Evolutionary conservation across 2,888 invertebrate genomes (phyloP), one percentile per base, ranked within the genome.

Genomic region (Coelinius sp.): DNA sequence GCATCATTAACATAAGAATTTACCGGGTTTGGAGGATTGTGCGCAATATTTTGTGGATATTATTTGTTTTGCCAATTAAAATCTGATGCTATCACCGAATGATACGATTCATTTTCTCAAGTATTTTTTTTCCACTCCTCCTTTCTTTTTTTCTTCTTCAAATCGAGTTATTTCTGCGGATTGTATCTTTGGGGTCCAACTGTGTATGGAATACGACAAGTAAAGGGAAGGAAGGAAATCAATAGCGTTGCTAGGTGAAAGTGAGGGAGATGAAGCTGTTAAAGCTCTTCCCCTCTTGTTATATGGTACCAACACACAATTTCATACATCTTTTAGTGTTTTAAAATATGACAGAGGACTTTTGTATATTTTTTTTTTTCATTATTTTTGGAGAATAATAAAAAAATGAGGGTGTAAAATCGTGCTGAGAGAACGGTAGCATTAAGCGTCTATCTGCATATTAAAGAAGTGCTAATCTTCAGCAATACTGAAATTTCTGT

Each of bases 221-320:
- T 59, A 59, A 80, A 82, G 82, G 83, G 85, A 82, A 79, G 82
- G 82, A 83, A 85, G 87, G 86, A 87, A 87, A 87, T 87, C 87
- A 87, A 87, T 87, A 87, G 87, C 87, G 87, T 87, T 87, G 87
- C 87, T 86, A 87, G 86, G 86, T 69, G 69, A 65, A 73, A 69
- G 75, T 66, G 75, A 49, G 74, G 75, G 76, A 72, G 71, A 79
- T 73, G 77, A 77, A 72, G 77, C 76, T 73, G 76, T 78, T 76
- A 77, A 78, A 76, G 73, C 75, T 70, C 73, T 75, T 66, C 69
- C 65, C 41, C 41, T 56, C 35, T 66, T 65, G 49, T 66, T 52
- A 20, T 59, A 35, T 35, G 31, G 35, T n/a, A 59, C 53, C 53
- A 53, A 25, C 46, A 66, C 35, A 59, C 59, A 35, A 59, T 59